phyloP scores from a whole-genome alignment of 2,888 invertebrate species.

The Agriotes lineatus region DNA sequence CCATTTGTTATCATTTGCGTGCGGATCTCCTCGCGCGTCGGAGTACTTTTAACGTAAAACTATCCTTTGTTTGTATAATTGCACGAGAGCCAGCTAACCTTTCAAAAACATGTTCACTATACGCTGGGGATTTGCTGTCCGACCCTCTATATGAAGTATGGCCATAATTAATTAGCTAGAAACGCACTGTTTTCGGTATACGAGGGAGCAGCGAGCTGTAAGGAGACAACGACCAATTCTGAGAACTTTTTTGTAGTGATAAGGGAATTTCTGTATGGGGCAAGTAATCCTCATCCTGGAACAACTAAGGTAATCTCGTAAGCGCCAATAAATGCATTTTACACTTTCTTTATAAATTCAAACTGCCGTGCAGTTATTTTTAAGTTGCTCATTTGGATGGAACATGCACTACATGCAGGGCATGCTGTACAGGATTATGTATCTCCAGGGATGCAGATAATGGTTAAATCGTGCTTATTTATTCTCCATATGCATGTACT shows the following conservation, averaged over 20 bases:
- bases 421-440: too few species aligned
- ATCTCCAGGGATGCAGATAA: too few species aligned
- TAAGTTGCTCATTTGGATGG: too few species aligned
- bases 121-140: slow-evolving; percentile 29
- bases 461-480: too few species aligned
- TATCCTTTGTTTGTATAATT: slow-evolving; percentile 42
- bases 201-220: slow-evolving; percentile 5
- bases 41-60: slow-evolving; percentile 37
- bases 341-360: too few species aligned
- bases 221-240: not conserved
- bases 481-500: too few species aligned
- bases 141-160: slow-evolving; percentile 33
- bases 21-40: slow-evolving; percentile 31
- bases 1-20: slow-evolving; percentile 48
- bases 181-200: slow-evolving; percentile 9
- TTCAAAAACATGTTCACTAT: slow-evolving; percentile 37
- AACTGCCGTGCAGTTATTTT: too few species aligned
- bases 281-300: too few species aligned
- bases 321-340: too few species aligned
- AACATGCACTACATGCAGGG: too few species aligned
- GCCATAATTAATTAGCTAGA: slow-evolving; percentile 31
- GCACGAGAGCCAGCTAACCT: slow-evolving; percentile 31
- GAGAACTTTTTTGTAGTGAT: slow-evolving; percentile 7
- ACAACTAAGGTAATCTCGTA: too few species aligned
- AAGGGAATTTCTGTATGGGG: not conserved